Evolutionary conservation across 2,888 invertebrate species (phyloP).

Genomic region (Campopleginae sp.): DNA sequence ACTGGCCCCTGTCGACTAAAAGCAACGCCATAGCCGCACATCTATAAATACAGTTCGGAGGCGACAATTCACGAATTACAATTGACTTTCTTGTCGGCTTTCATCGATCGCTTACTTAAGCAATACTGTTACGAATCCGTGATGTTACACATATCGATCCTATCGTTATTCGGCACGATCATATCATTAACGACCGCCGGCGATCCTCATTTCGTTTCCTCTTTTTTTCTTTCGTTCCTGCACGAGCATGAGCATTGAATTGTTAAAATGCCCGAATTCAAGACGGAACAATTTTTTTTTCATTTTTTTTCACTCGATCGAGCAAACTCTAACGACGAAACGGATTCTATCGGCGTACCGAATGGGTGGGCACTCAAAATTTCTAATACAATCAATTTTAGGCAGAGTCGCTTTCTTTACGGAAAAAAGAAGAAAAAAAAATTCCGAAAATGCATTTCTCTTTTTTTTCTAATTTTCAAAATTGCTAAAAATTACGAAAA

Average conservation of each 20-base stretch:
- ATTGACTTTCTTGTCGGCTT: constrained; percentile 84
- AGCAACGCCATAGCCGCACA: constrained; percentile 81
- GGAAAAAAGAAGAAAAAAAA: neutral
- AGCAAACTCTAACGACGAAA: neutral
- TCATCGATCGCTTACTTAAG: constrained; percentile 82
- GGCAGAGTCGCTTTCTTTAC: neutral
- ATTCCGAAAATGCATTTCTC: neutral
- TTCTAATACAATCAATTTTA: neutral
- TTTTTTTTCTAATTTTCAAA: neutral
- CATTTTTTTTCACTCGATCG: neutral
- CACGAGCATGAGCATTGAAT: constrained; percentile 8
- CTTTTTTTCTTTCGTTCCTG: neutral
- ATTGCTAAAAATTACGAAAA: neutral
- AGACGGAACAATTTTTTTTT: neutral
- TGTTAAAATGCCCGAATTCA: neutral
- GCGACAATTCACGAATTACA: constrained; percentile 84
- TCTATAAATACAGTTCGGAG: constrained; percentile 83
- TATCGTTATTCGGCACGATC: constrained; percentile 19
- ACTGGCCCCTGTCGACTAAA: constrained; percentile 80
- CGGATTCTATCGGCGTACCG: neutral
- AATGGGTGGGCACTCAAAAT: neutral
- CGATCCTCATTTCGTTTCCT: constrained; percentile 8
- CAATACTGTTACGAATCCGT: constrained; percentile 82
- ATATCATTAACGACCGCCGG: constrained; percentile 28
- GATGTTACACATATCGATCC: constrained; percentile 78